A percentile compares a stretch with the other conserved stretches of the same genome.
These are phyloP conservation scores for Cathartes aura DNA, from an alignment of 2,113 vertebrate species.

Conservation along the genomic window DNA sequence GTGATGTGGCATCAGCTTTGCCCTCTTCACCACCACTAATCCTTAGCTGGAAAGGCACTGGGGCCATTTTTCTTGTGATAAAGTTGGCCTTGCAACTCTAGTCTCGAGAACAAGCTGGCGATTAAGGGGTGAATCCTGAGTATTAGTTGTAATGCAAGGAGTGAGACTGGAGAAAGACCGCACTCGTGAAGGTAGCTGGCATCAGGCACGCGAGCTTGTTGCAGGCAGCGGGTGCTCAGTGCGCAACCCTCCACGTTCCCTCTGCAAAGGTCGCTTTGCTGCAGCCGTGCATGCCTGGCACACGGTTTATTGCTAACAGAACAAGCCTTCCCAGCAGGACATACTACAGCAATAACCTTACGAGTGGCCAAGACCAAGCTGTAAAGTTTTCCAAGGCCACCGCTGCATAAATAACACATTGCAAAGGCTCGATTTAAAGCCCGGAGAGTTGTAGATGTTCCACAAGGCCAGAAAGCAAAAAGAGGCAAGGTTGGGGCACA, in stretches of 20 bases:
- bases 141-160: neutral
- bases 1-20: neutral
- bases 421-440: neutral
- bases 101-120: neutral
- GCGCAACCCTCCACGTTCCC: rapidly evolving
- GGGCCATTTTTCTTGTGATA: neutral
- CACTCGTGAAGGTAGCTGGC: neutral
- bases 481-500: neutral
- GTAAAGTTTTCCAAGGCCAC: slow-evolving; percentile 3
- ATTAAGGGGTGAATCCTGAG: neutral
- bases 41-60: neutral
- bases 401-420: neutral
- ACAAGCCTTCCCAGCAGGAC: neutral
- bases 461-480: neutral
- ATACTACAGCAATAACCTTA: neutral
- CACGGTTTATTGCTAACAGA: rapidly evolving
- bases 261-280: rapidly evolving
- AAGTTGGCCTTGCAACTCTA: neutral
- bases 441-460: neutral
- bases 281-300: neutral
- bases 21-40: neutral
- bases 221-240: neutral
- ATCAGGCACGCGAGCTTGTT: rapidly evolving
- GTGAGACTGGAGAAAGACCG: neutral
- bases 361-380: neutral